A percentile compares a stretch with the other conserved stretches of the same genome.
Evolutionary conservation across 2,113 vertebrate species (phyloP).

Genomic region (Dicerorhinus sumatrensis): DNA sequence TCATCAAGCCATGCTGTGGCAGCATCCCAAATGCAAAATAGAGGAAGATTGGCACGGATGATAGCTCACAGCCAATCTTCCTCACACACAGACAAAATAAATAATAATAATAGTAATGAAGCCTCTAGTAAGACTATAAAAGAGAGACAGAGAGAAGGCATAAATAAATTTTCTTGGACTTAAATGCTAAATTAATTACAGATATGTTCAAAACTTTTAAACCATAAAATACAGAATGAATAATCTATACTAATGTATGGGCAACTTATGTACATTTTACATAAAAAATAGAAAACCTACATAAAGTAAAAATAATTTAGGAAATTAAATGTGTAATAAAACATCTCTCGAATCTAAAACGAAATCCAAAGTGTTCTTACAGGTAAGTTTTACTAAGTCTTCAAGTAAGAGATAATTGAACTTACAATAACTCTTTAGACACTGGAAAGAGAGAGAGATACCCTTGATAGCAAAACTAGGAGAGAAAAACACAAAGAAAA

Average conservation of each 20-base stretch:
- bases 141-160: background rate
- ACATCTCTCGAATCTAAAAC: background rate
- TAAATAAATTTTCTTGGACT: background rate
- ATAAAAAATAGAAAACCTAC: background rate
- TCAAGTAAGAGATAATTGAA: background rate
- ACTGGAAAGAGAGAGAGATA: background rate
- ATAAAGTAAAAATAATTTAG: background rate
- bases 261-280: background rate
- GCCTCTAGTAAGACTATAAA: background rate
- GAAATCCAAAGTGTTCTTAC: background rate
- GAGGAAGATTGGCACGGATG: no score
- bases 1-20: no score
- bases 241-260: background rate
- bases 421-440: background rate
- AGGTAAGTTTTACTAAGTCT: background rate
- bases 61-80: no score
- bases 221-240: background rate
- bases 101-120: background rate
- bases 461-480: background rate
- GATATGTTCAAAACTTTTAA: background rate
- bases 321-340: background rate
- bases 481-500: background rate
- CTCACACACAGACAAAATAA: no score
- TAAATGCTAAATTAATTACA: background rate
- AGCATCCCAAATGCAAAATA: no score